Evolutionary conservation across 1,140 invertebrate species (phyloP).

Genomic region (Lineus longissimus): DNA sequence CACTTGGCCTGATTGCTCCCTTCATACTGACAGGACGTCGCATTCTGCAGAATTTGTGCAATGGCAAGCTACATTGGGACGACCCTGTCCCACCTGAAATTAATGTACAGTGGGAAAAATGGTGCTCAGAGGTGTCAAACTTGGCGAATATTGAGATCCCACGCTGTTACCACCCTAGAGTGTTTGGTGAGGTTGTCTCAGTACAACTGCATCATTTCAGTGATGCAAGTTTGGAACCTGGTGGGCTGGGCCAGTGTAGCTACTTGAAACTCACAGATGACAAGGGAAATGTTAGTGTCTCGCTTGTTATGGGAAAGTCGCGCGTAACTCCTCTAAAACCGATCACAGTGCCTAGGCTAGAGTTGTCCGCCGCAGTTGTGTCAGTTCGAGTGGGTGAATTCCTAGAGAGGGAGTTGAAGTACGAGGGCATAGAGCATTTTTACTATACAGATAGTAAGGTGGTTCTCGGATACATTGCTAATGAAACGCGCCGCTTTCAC

Average conservation of each 20-base stretch:
- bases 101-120: too few species aligned
- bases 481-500: conserved; percentile 14
- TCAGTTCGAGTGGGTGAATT: not conserved
- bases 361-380: too few species aligned
- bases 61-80: too few species aligned
- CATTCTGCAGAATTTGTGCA: too few species aligned
- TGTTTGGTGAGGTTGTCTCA: too few species aligned
- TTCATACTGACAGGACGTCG: too few species aligned
- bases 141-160: not conserved
- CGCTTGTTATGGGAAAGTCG: not conserved
- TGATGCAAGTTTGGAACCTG: not conserved
- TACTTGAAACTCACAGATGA: not conserved
- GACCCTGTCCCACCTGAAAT: too few species aligned
- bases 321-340: not conserved
- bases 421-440: not conserved
- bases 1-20: too few species aligned
- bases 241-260: not conserved
- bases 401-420: not conserved
- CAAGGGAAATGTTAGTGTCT: not conserved
- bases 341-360: too few species aligned
- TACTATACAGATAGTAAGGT: conserved; percentile 22
- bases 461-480: conserved; percentile 20
- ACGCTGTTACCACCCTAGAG: too few species aligned
- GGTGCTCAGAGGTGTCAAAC: not conserved
- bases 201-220: not conserved